Evolutionary conservation across 1,140 invertebrate species (phyloP).

Genomic region (Drosophila prosaltans): DNA sequence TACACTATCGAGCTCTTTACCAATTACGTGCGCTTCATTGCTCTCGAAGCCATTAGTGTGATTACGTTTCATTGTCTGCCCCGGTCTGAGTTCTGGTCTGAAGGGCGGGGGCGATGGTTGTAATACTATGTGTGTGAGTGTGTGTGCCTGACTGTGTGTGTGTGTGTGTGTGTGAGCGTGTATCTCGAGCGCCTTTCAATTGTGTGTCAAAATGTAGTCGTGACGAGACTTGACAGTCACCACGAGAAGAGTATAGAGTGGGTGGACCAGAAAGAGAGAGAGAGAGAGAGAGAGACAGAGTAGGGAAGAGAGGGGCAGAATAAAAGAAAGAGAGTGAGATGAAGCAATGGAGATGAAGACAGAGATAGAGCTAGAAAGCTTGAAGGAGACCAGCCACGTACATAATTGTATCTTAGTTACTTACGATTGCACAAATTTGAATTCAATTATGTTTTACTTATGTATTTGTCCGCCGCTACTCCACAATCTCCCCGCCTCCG

Average conservation of each 20-base stretch:
- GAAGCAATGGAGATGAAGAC: conserved; percentile 12
- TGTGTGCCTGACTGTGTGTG: conserved; percentile 32
- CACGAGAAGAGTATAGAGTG: conserved; percentile 40
- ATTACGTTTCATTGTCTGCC: conserved; percentile 81
- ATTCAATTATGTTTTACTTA: conserved; percentile 69
- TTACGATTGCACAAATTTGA: conserved; percentile 77
- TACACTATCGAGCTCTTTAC: conserved; percentile 73
- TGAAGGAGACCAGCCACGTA: conserved; percentile 67
- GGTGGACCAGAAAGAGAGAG: neutral
- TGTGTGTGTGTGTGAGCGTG: conserved; percentile 58
- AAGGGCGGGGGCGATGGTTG: neutral
- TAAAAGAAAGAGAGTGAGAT: neutral
- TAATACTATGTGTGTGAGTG: conserved; percentile 17
- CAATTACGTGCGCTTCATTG: conserved; percentile 82
- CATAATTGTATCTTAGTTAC: conserved; percentile 82
- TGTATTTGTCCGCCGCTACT: conserved; percentile 48
- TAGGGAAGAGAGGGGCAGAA: conserved; percentile 10
- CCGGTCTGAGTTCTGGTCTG: conserved; percentile 48
- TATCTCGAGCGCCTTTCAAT: conserved; percentile 69
- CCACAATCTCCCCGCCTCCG: neutral
- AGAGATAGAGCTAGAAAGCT: conserved; percentile 19
- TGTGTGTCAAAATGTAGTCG: conserved; percentile 81
- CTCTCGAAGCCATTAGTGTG: conserved; percentile 80
- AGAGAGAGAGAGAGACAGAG: conserved; percentile 1
- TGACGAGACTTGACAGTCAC: conserved; percentile 74